Evolutionary conservation across 1,140 invertebrate species (phyloP).

Genomic region (Periplaneta americana): DNA sequence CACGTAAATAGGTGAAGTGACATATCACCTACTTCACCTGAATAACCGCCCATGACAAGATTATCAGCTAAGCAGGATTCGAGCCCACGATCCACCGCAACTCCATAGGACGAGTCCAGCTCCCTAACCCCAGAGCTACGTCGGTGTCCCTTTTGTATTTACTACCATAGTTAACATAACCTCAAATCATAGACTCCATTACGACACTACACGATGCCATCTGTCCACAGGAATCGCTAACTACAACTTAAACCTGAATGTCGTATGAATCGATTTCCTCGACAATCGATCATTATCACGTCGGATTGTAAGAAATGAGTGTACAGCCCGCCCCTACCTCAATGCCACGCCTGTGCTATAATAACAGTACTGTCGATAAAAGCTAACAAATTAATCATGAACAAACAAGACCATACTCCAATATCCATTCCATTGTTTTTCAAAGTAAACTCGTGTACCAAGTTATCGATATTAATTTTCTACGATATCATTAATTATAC

Average conservation of each 20-base stretch:
- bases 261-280: not conserved
- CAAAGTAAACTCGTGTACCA: not conserved
- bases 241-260: not conserved
- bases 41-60: too few relatives aligned
- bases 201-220: not conserved
- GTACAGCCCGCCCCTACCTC: not conserved
- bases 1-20: too few relatives aligned
- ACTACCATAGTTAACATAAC: too few relatives aligned
- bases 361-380: not conserved
- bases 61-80: too few relatives aligned
- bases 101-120: too few relatives aligned
- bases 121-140: too few relatives aligned
- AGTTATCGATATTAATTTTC: not conserved
- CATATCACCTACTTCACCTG: too few relatives aligned
- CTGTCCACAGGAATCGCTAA: too few relatives aligned
- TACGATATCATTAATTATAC: not conserved
- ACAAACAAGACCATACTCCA: not conserved
- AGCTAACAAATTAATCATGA: not conserved
- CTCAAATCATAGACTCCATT: too few relatives aligned
- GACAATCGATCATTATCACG: not conserved
- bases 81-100: too few relatives aligned
- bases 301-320: not conserved
- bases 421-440: not conserved
- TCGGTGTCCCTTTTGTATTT: too few relatives aligned
- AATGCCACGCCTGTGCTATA: too few relatives aligned